Evolutionary conservation across 2,797 vertebrate species (phyloP).

Genomic region (Crenuchus spilurus): DNA sequence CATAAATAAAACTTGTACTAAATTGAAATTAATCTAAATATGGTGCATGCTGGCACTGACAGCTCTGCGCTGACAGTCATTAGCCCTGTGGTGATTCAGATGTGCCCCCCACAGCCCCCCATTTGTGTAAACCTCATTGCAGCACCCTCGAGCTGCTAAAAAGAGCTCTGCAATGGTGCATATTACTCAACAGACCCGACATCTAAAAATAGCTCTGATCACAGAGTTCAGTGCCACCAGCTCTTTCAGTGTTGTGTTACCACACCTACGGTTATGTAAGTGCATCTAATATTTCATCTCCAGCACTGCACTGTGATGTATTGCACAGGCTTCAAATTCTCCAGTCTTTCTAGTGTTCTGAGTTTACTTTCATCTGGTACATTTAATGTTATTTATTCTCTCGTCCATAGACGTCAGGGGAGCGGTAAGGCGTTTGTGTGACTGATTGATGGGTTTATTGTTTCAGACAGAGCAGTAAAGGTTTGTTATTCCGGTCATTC

Average conservation of each 20-base stretch:
- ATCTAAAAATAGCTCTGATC: conserved; percentile 40
- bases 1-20: too few relatives aligned
- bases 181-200: conserved; percentile 29
- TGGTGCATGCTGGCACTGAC: too few relatives aligned
- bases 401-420: too few relatives aligned
- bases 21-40: too few relatives aligned
- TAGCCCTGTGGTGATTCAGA: conserved; percentile 3
- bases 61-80: background rate
- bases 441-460: background rate
- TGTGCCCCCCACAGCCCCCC: conserved; percentile 13
- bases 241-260: conserved; percentile 20
- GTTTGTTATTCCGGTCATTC: background rate
- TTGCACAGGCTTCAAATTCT: background rate
- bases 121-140: conserved; percentile 23
- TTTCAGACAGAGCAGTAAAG: background rate
- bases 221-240: conserved; percentile 22
- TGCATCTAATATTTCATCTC: conserved; percentile 4
- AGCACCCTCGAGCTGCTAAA: conserved; percentile 25
- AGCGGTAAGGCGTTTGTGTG: background rate
- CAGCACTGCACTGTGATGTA: background rate
- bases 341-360: background rate
- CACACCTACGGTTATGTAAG: conserved; percentile 33
- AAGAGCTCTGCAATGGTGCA: background rate
- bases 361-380: background rate
- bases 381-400: too few relatives aligned